Conservation (phyloP, 2,888 invertebrate genomes). For the Ethmia dodecea region DNA sequence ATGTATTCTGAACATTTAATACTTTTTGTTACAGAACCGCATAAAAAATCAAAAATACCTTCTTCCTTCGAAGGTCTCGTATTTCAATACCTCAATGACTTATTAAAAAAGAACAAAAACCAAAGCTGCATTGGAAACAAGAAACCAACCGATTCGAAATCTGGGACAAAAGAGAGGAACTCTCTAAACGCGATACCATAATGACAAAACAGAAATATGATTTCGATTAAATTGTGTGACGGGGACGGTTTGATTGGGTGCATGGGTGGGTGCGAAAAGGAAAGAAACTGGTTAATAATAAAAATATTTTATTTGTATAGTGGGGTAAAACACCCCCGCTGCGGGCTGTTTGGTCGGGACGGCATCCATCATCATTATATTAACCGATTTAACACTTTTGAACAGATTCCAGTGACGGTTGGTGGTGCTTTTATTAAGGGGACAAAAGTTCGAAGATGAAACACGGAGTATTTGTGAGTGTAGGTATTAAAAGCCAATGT, state of each 20-base stretch:
- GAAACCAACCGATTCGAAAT: constrained; percentile 66
- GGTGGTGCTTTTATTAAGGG: constrained; percentile 41
- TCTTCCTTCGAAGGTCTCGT: constrained; percentile 21
- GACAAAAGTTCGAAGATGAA: constrained; percentile 36
- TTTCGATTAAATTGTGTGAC: constrained; percentile 72
- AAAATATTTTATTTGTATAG: constrained; percentile 77
- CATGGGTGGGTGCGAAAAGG: constrained; percentile 47
- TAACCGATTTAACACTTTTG: constrained; percentile 78
- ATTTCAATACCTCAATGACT: constrained; percentile 32
- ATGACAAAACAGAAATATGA: constrained; percentile 78
- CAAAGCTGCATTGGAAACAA: constrained; percentile 66
- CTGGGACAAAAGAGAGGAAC: constrained; percentile 72
- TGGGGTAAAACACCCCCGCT: constrained; percentile 77
- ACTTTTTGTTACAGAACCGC: constrained; percentile 7
- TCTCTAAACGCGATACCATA: constrained; percentile 72
- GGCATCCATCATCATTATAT: constrained; percentile 76
- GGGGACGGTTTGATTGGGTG: constrained; percentile 41
- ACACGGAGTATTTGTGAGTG: constrained; percentile 13
- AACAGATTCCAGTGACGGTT: constrained; percentile 66
- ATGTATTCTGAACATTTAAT: not conserved
- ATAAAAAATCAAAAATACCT: constrained; percentile 12
- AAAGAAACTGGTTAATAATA: constrained; percentile 69
- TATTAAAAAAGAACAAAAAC: constrained; percentile 49
- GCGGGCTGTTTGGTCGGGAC: constrained; percentile 71
- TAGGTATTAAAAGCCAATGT: too few species aligned